Evolutionary conservation across 2,797 vertebrate genomes (phyloP).

Genomic region (Schizopygopsis malacanthus): DNA sequence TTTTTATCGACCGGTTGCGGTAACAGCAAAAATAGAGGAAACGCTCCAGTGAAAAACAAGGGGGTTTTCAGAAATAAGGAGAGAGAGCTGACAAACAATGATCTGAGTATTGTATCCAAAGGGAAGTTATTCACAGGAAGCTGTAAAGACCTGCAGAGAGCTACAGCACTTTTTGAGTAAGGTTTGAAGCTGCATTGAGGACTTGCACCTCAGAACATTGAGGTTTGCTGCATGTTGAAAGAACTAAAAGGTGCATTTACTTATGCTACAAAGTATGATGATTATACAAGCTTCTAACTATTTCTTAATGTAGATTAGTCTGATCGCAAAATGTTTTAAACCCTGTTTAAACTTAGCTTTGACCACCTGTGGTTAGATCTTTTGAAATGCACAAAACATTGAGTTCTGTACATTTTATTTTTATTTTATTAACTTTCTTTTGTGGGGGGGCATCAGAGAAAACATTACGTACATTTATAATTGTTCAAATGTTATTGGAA

Average conservation of each 20-base stretch:
- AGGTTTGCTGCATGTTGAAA: neutral
- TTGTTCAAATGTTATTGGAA: neutral
- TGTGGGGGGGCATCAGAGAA: neutral
- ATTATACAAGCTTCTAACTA: neutral
- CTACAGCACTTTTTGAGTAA: constrained; percentile 32
- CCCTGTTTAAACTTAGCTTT: neutral
- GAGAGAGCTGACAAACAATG: constrained; percentile 53
- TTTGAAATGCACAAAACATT: neutral
- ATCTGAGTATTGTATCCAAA: constrained; percentile 23
- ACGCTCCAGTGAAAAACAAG: constrained; percentile 60
- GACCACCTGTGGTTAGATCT: neutral
- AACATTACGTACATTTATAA: neutral
- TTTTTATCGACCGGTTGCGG: constrained; percentile 68
- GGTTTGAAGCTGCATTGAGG: constrained; percentile 27
- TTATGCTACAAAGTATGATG: neutral
- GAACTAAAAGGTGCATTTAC: neutral
- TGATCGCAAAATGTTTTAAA: neutral
- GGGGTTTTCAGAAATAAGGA: constrained; percentile 55
- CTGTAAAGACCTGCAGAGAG: constrained; percentile 31
- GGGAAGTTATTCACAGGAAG: constrained; percentile 44
- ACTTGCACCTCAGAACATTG: neutral
- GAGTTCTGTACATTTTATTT: no score
- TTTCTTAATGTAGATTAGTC: neutral
- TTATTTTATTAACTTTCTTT: no score
- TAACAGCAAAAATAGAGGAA: constrained; percentile 67